Conservation (phyloP, 2,888 invertebrate genomes). For the Leucoptera coffeella region DNA sequence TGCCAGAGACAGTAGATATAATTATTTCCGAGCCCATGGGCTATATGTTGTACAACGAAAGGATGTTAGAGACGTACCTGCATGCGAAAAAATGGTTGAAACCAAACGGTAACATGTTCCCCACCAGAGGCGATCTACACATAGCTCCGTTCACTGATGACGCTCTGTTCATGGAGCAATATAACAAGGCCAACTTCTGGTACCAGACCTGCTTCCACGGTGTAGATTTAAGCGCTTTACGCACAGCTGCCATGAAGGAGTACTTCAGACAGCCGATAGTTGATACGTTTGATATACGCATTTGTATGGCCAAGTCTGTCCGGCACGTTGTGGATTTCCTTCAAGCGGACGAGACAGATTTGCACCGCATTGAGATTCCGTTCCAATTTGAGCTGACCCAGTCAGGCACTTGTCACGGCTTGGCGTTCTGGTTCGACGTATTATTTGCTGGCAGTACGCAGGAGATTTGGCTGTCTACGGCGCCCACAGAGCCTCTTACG, state of each 20-base stretch:
- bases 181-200: constrained; percentile 99
- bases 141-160: constrained; percentile 98
- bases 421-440: constrained; percentile 99
- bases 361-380: constrained; percentile 93
- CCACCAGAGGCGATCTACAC: constrained; percentile 92
- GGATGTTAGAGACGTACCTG: constrained; percentile 97
- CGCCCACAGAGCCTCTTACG: constrained; percentile 95
- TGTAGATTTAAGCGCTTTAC: constrained; percentile 88
- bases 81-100: constrained; percentile 98
- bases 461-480: constrained; percentile 94
- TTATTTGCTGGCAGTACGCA: constrained; percentile 87
- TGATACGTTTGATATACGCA: constrained; percentile 96
- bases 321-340: constrained; percentile 92
- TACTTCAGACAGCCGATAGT: constrained; percentile 98
- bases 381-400: constrained; percentile 87
- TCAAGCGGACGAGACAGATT: constrained; percentile 85
- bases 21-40: constrained; percentile 99
- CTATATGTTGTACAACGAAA: constrained; percentile 99
- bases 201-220: constrained; percentile 97
- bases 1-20: constrained; percentile 93
- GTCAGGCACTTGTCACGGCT: constrained; percentile 91
- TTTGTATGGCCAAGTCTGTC: constrained; percentile 91
- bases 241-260: constrained; percentile 91
- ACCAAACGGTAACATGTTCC: constrained; percentile 93
- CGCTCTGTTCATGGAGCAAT: constrained; percentile 95